Evolutionary conservation across 2,797 vertebrate genomes (phyloP), one percentile per base, ranked within the genome.

Genomic region (Sebastes hopkinsi): DNA sequence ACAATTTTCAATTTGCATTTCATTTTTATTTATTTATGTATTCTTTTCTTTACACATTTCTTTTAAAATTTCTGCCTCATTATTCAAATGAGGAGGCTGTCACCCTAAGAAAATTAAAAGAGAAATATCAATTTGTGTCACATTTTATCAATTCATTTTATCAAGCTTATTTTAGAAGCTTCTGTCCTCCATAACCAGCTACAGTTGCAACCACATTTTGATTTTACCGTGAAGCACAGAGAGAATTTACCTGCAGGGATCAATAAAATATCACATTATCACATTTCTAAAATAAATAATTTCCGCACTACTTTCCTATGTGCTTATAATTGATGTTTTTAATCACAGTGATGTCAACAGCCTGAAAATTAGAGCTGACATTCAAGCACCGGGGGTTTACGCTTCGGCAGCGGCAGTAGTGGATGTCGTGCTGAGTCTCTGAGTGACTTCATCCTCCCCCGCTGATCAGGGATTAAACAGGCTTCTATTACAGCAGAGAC

Each of bases 381-480:
- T 84, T 88, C 18, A 52, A 79, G 38, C 46, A 8, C 4, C 1
- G 3, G 78, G 70, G 56, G 65, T 65, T 77, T 82, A 72, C 72
- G 68, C 34, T 69, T 56, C 13, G 10, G 46, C 54, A 2, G 29
- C 23, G 20, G 62, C 42, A 65, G 38, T 22, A 72, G 71, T 83
- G 69, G 65, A 61, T 55, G 70, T 89, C 67, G 2, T 56, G 71
- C 84, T 88, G 83, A 81, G 83, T 81, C 23, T 75, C 75, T 2
- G n/a, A 62, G 68, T 68, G 88, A 82, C 87, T 80, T 86, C 52
- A 77, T 66, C 42, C 55, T 68, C 83, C 67, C 79, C 72, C 25
- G 71, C 85, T 90, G 86, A 69, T 86, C 60, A 9, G 81, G 82
- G 81, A 89, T 87, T 88, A 84, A 84, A 84, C 64, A 27, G 13